phyloP scores from a whole-genome alignment of 2,888 invertebrate genomes.

The Drosophila quinaria region DNA sequence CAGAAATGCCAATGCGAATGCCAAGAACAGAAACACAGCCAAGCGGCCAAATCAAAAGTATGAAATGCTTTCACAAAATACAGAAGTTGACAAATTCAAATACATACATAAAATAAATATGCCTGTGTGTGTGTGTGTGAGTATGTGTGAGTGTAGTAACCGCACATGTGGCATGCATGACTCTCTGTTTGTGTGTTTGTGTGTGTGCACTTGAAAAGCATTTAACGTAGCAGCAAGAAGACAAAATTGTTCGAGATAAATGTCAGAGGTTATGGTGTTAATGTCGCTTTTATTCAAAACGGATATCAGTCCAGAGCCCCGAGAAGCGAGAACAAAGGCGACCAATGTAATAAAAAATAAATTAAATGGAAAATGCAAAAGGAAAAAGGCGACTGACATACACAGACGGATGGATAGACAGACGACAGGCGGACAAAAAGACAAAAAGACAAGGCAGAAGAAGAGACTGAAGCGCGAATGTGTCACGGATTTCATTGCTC shows the following conservation, averaged over 20 bases:
- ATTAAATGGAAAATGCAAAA: conserved; percentile 79
- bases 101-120: conserved; percentile 3
- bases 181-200: conserved; percentile 21
- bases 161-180: conserved; percentile 45
- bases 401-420: conserved; percentile 1
- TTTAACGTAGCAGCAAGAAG: conserved; percentile 62
- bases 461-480: conserved; percentile 73
- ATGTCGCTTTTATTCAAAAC: conserved; percentile 82
- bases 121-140: conserved; percentile 1
- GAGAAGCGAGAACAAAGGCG: conserved; percentile 56
- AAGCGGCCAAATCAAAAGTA: conserved; percentile 59
- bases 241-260: conserved; percentile 64
- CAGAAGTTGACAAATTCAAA: conserved; percentile 15
- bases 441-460: conserved; percentile 8
- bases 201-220: conserved; percentile 74
- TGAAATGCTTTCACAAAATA: conserved; percentile 61
- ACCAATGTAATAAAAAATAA: conserved; percentile 77
- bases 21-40: conserved; percentile 60
- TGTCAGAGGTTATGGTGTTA: conserved; percentile 82
- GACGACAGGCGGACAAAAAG: conserved; percentile 12
- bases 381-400: conserved; percentile 42
- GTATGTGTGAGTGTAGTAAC: conserved; percentile 15
- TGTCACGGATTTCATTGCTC: conserved; percentile 83
- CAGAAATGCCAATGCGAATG: conserved; percentile 64
- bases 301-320: conserved; percentile 63